These are phyloP conservation scores for Diorhabda carinulata DNA, from an alignment of 1,140 invertebrate genomes.

Conservation along the genomic window DNA sequence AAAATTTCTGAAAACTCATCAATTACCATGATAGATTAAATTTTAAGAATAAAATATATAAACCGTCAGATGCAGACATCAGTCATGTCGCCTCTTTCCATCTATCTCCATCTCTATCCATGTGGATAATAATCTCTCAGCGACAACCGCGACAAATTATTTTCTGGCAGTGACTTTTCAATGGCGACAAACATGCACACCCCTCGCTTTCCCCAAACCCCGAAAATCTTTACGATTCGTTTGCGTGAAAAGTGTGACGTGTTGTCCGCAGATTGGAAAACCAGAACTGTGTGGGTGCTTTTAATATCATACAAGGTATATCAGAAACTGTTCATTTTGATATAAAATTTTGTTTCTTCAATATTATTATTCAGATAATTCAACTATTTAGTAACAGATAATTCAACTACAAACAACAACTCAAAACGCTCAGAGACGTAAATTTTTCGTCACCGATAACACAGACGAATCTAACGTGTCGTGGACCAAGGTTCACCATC, in stretches of 20 bases:
- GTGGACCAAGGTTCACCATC: too few relatives aligned
- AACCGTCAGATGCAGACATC: background rate
- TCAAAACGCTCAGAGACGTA: too few relatives aligned
- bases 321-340: background rate
- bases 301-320: background rate
- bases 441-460: too few relatives aligned
- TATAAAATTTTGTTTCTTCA: too few relatives aligned
- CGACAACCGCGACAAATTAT: conserved; percentile 1
- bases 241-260: background rate
- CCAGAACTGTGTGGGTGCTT: background rate
- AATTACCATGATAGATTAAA: background rate
- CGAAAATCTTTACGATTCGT: background rate
- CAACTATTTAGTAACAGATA: too few relatives aligned
- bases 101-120: conserved; percentile 1
- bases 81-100: background rate
- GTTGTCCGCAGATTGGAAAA: background rate
- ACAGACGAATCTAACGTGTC: too few relatives aligned
- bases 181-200: background rate
- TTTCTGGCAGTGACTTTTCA: background rate
- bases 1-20: background rate
- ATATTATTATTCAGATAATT: too few relatives aligned
- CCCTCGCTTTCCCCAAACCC: too few relatives aligned
- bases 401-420: too few relatives aligned
- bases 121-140: background rate
- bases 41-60: conserved; percentile 1